Base-by-base conservation (phyloP, 2,113 vertebrate species). In the Xenus cinereus region DNA sequence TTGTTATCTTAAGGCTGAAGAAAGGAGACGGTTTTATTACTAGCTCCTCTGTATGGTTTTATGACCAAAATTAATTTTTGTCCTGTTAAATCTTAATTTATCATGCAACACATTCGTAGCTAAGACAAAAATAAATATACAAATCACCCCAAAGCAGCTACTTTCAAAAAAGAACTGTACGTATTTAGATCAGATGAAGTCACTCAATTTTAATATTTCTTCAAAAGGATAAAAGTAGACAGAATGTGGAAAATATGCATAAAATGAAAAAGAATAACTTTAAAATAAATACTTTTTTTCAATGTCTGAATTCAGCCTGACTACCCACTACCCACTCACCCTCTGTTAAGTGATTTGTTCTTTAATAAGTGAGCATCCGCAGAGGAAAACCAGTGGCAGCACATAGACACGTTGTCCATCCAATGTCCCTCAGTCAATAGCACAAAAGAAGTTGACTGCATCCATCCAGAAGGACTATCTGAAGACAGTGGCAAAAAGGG, bases 291-390 rank as follows among this genome's bases (percentile, higher is more conserved):
- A 53, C 7, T 66, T 94, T 90, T 80, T 81, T 13, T 26, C 76
- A 79, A 90, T 67, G 91, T 50, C 86, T 95, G 86, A 71, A 74
- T 95, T 95, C 91, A 96, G 86, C 86, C 53, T 89, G 84, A 92
- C 91, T 89, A 75, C 95, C 78, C 45, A 46, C 90, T 83, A 66
- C 85, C 95, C 94, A 97, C 96, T 96, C 96, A 97, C 95, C 95
- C 96, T 94, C 96, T 97, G 94, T 95, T 94, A 84, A 84, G 35
- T 59, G 68, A 93, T 92, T 89, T 18, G 35, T 23, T 90, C 28
- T 95, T 92, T 95, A 96, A 84, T 94, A 96, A 94, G 57, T 71
- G 94, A 93, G 84, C 73, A 90, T 96, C 51, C 32, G 4, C 68
- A 90, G 83, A 60, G 43, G 76, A 81, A 84, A 89, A 63, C 37